Evolutionary conservation across 2,888 invertebrate species (phyloP).

Genomic region (Drosophila barbarae): DNA sequence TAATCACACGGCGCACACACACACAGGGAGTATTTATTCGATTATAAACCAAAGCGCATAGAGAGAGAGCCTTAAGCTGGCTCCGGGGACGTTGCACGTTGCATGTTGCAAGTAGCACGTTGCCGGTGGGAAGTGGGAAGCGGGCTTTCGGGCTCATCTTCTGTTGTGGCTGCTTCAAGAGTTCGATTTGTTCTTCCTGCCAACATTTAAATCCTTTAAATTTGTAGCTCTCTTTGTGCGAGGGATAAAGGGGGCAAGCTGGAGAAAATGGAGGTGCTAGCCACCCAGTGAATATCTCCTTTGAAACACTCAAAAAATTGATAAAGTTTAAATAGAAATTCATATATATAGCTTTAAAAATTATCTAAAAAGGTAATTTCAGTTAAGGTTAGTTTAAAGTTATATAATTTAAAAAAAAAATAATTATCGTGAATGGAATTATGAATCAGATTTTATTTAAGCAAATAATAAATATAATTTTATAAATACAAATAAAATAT

Average conservation of each 20-base stretch:
- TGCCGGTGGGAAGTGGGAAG: background rate
- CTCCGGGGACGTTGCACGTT: conserved; percentile 1
- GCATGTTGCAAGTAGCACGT: conserved; percentile 17
- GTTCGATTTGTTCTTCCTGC: conserved; percentile 46
- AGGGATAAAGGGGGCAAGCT: conserved; percentile 20
- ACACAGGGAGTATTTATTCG: conserved; percentile 60
- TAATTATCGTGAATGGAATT: too few relatives aligned
- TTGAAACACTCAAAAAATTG: background rate
- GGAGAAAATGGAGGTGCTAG: conserved; percentile 9
- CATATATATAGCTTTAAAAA: background rate
- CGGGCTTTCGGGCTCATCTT: conserved; percentile 20
- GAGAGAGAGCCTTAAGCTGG: conserved; percentile 74
- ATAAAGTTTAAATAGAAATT: background rate
- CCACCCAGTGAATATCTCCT: conserved; percentile 3
- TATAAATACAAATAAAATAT: too few relatives aligned
- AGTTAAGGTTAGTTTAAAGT: too few relatives aligned
- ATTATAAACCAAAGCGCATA: conserved; percentile 51
- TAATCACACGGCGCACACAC: conserved; percentile 56
- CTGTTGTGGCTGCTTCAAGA: conserved; percentile 25
- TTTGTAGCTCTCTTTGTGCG: conserved; percentile 49
- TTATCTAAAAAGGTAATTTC: background rate
- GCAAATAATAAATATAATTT: too few relatives aligned
- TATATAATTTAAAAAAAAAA: too few relatives aligned
- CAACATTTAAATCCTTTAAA: conserved; percentile 72
- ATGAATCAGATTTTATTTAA: too few relatives aligned